Conservation (phyloP, 2,113 vertebrate species). For the Orthonyx spaldingii region DNA sequence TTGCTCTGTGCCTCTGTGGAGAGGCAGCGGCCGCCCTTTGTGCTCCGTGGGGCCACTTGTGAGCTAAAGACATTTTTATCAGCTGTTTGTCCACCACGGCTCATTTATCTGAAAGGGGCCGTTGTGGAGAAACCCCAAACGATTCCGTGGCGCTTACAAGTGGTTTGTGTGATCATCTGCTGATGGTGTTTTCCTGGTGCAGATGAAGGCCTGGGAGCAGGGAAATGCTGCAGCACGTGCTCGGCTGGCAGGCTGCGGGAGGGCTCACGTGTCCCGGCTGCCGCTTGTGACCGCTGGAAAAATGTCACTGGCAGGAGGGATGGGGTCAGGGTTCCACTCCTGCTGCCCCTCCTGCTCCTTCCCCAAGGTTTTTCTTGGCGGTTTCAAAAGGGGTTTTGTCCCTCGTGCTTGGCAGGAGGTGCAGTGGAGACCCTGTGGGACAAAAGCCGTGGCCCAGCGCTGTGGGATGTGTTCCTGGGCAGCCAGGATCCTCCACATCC, state of each 20-base stretch:
- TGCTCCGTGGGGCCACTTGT: background rate
- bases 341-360: background rate
- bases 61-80: background rate
- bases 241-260: background rate
- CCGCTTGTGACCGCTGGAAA: background rate
- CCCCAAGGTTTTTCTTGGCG: background rate
- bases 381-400: background rate
- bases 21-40: background rate
- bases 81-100: background rate
- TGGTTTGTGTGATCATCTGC: background rate
- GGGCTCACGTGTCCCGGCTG: background rate
- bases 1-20: background rate
- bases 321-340: background rate
- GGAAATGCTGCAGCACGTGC: background rate
- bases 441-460: fast-evolving
- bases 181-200: background rate
- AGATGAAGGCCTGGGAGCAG: background rate
- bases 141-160: background rate
- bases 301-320: background rate
- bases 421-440: background rate
- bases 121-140: fast-evolving
- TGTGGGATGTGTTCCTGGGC: background rate
- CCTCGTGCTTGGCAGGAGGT: background rate
- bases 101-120: background rate
- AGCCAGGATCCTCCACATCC: background rate